Percentiles rank a stretch among this genome's conserved stretches.
Conservation (phyloP, 2,797 vertebrate genomes). For the Prionace glauca region DNA sequence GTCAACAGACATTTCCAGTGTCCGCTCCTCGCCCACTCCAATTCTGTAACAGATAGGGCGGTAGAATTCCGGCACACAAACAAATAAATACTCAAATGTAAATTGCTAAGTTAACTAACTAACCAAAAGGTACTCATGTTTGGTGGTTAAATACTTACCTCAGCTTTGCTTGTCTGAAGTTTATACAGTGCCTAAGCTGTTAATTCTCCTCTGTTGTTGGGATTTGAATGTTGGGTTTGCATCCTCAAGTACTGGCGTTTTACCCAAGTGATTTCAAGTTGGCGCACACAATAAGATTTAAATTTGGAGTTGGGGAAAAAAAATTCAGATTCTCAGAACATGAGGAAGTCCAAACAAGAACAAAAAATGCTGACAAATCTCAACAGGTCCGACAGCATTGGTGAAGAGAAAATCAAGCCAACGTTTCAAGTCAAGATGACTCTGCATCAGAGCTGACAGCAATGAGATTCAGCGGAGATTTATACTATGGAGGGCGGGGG, state of each 20-base stretch:
- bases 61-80: not conserved
- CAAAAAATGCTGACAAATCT: too few species aligned
- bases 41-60: too few species aligned
- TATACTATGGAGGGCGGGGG: too few species aligned
- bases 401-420: too few species aligned
- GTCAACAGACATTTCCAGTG: too few species aligned
- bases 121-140: not conserved
- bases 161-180: not conserved
- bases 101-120: not conserved
- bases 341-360: not conserved
- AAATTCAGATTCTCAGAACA: not conserved
- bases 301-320: not conserved
- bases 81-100: slow-evolving; percentile 19
- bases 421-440: too few species aligned
- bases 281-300: too few species aligned
- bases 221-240: not conserved
- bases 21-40: too few species aligned
- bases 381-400: too few species aligned
- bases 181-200: not conserved
- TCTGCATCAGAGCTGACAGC: too few species aligned
- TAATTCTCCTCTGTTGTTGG: not conserved
- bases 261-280: not conserved
- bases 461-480: too few species aligned
- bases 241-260: not conserved
- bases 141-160: not conserved